A percentile compares a stretch with the other conserved stretches of the same genome.
Evolutionary conservation across 2,113 vertebrate genomes (phyloP).

Genomic region (Centrocercus urophasianus): DNA sequence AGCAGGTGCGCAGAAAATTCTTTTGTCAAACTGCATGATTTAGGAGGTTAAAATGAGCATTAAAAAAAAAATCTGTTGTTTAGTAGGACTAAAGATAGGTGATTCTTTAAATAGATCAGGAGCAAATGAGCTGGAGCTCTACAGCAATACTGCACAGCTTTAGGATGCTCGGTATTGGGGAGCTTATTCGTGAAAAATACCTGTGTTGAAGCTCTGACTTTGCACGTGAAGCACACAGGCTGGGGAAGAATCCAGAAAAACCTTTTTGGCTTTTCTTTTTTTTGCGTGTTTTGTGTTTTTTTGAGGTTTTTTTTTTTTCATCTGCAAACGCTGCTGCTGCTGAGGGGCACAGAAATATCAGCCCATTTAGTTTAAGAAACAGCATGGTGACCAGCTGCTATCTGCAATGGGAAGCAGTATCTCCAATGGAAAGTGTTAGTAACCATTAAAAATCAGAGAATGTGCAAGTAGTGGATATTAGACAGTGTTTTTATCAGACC

Average conservation of each 20-base stretch:
- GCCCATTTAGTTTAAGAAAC: fast-evolving
- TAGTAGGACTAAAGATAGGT: slow-evolving; percentile 5
- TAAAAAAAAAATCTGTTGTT: background rate
- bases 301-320: background rate
- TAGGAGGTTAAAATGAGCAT: background rate
- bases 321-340: fast-evolving
- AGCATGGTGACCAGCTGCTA: fast-evolving
- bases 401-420: background rate
- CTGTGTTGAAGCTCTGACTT: background rate
- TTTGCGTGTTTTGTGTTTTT: too few relatives aligned
- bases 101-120: slow-evolving; percentile 4
- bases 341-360: background rate
- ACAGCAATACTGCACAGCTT: background rate
- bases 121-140: background rate
- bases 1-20: background rate
- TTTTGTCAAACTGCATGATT: background rate
- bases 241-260: background rate
- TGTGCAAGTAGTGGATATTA: background rate
- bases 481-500: background rate
- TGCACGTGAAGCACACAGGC: fast-evolving
- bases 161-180: background rate
- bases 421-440: background rate
- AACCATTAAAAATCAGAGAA: background rate
- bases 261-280: background rate
- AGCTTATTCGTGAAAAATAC: background rate